These are phyloP conservation scores for Bruchidius siliquastri DNA, from an alignment of 2,888 invertebrate genomes.

Conservation along the genomic window DNA sequence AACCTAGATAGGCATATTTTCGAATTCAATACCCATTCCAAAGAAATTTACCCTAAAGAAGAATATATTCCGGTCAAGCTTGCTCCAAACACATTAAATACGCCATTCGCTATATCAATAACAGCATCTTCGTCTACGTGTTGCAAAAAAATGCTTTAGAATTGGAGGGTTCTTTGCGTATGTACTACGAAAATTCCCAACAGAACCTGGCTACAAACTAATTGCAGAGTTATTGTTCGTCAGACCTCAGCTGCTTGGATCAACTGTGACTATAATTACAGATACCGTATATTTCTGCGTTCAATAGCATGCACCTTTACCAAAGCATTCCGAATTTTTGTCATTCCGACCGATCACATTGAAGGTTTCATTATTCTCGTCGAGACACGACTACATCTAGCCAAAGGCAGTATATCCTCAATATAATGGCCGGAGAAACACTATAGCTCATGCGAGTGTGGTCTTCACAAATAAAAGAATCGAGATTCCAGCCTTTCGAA, in stretches of 20 bases:
- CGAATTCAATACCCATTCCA: no score
- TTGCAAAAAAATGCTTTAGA: no score
- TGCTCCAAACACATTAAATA: no score
- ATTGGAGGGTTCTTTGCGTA: no score
- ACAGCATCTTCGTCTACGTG: no score
- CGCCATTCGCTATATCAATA: no score
- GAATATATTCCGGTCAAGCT: no score
- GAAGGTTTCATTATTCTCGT: background rate
- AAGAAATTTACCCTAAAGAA: no score
- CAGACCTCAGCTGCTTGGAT: background rate
- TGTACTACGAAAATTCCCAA: no score
- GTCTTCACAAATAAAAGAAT: background rate
- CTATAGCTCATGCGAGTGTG: background rate
- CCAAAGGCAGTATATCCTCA: background rate
- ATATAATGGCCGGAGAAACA: background rate
- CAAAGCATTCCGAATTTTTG: background rate
- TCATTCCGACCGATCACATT: background rate
- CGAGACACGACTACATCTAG: background rate
- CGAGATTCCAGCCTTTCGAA: background rate
- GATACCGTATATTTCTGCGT: background rate
- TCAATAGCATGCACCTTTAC: background rate
- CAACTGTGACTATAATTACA: background rate
- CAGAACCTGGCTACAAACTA: no score
- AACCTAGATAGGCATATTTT: no score
- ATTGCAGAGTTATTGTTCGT: no score